Conservation (phyloP, 2,888 invertebrate species). For the Athripsodes cinereus region DNA sequence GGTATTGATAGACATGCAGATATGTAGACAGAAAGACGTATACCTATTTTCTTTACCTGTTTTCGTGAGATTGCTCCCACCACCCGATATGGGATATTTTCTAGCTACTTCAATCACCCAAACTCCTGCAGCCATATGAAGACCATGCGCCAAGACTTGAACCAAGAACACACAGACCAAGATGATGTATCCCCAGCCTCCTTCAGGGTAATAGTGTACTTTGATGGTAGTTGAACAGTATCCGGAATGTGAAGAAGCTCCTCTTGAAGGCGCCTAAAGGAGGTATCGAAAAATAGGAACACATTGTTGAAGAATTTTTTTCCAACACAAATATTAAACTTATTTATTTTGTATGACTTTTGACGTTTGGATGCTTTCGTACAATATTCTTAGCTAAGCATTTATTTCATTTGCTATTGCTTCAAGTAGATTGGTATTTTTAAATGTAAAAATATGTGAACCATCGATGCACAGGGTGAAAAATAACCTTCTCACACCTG, state of each 20-base stretch:
- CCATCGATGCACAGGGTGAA: no score
- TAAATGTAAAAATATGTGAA: no score
- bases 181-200: constrained; percentile 84
- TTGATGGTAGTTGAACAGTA: constrained; percentile 56
- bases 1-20: no score
- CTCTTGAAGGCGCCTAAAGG: constrained; percentile 33
- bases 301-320: background rate
- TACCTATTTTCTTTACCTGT: no score
- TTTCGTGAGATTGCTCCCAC: constrained; percentile 41
- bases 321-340: background rate
- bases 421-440: no score
- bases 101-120: constrained; percentile 53
- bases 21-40: no score
- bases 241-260: constrained; percentile 43
- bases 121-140: constrained; percentile 61
- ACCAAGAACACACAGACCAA: constrained; percentile 65
- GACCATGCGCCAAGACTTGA: constrained; percentile 68
- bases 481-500: no score
- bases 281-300: background rate
- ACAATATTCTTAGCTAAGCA: no score
- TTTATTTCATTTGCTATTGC: no score
- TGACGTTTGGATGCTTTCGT: no score
- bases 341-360: no score
- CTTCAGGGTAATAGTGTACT: constrained; percentile 82
- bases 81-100: constrained; percentile 53